phyloP scores from a whole-genome alignment of 2,797 vertebrate species.

The Phalloptychus januarius region DNA sequence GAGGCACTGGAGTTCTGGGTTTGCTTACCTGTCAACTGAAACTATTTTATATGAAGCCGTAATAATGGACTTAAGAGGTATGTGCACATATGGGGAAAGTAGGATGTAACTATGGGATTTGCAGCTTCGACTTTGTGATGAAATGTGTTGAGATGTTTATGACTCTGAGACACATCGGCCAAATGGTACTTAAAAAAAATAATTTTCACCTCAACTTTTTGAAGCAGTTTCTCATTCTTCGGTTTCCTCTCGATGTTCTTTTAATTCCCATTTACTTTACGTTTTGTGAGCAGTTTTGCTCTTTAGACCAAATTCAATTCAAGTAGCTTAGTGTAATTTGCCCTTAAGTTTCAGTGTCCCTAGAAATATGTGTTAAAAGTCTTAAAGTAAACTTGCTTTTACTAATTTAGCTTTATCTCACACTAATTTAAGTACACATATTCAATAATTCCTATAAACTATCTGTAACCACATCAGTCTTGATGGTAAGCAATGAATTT shows the following conservation, averaged over 20 bases:
- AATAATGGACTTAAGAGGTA: constrained; percentile 7
- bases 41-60: constrained; percentile 33
- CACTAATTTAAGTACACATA: not conserved
- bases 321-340: not conserved
- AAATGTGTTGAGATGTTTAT: not conserved
- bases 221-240: not conserved
- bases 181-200: not conserved
- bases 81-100: not conserved
- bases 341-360: not conserved
- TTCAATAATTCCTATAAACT: not conserved
- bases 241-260: not conserved
- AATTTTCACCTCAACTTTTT: not conserved
- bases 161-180: not conserved
- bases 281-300: not conserved
- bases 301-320: not conserved
- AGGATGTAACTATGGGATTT: not conserved
- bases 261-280: not conserved
- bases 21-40: constrained; percentile 42
- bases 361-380: not conserved
- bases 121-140: not conserved
- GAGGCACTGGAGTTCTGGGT: constrained; percentile 70
- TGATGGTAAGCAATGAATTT: not conserved
- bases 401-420: not conserved
- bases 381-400: not conserved
- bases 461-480: not conserved